A percentile compares a stretch with the other conserved stretches of the same genome.
Conservation (phyloP, 2,113 vertebrate genomes). For the Cololabis saira region DNA sequence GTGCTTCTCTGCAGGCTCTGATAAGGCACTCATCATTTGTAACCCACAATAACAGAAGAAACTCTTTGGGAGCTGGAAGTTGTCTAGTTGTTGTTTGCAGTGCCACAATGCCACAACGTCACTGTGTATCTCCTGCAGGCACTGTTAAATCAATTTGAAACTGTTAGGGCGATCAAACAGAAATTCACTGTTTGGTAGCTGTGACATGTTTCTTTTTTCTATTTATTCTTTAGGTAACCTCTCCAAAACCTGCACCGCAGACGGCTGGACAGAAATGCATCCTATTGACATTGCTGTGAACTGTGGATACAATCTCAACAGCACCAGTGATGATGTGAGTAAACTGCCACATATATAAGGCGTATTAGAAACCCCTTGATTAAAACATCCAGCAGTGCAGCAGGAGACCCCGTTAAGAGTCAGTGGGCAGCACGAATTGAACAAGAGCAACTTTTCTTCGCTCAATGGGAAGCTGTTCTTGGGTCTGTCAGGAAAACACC, state of each 20-base stretch:
- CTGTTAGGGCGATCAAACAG: background rate
- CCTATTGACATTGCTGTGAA: constrained; percentile 82
- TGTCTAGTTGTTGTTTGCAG: constrained; percentile 3
- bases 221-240: constrained; percentile 85
- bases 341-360: background rate
- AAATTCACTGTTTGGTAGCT: background rate
- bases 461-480: constrained; percentile 25
- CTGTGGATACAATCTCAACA: constrained; percentile 87
- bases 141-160: background rate
- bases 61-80: background rate
- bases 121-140: background rate
- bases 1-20: constrained; percentile 15
- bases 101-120: background rate
- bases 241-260: constrained; percentile 88
- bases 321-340: constrained; percentile 84
- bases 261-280: constrained; percentile 88
- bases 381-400: constrained; percentile 24
- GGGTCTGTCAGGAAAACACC: constrained; percentile 17
- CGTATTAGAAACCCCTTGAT: background rate
- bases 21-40: constrained; percentile 28
- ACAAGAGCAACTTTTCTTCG: constrained; percentile 15
- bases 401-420: constrained; percentile 15
- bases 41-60: constrained; percentile 4
- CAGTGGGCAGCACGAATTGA: constrained; percentile 36
- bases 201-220: constrained; percentile 35